phyloP scores from a whole-genome alignment of 53 echinoderm and acorn worm genomes.

The Echinometra lucunter region DNA sequence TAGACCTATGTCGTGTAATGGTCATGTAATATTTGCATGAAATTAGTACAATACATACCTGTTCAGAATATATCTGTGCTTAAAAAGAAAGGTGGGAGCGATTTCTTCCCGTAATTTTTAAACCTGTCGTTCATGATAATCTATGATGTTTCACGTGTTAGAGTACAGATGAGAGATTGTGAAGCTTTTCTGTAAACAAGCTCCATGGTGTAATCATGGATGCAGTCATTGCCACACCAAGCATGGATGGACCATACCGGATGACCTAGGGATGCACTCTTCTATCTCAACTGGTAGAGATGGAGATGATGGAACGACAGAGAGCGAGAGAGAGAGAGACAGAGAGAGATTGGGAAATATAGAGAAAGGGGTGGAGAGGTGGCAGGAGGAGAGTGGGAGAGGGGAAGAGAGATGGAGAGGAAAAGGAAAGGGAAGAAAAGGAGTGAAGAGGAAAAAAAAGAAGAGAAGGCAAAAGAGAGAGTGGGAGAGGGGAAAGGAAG shows the following conservation, averaged over 20 bases:
- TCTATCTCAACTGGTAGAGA: slow-evolving; percentile 4
- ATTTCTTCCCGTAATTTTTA: not conserved
- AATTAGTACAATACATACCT: not conserved
- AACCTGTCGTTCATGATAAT: not conserved
- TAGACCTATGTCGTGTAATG: not conserved
- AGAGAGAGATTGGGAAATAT: not conserved
- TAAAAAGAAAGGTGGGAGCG: not conserved
- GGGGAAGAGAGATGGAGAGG: not conserved
- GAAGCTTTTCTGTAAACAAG: not conserved
- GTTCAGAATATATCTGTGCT: not conserved
- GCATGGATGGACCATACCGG: not conserved
- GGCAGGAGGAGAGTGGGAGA: not conserved
- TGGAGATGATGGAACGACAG: not conserved
- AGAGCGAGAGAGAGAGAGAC: not conserved
- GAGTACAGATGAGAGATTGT: not conserved
- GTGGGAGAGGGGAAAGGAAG: not conserved
- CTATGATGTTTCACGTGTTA: not conserved
- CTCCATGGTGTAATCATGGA: not conserved
- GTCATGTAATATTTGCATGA: not conserved
- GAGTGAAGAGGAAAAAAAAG: not conserved
- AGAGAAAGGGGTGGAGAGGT: not conserved
- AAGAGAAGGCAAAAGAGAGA: not conserved
- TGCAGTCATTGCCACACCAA: slow-evolving; percentile 14
- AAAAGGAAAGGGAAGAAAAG: not conserved
- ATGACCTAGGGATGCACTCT: slow-evolving; percentile 31